These are phyloP conservation scores for Thinocorus orbignyianus DNA, from an alignment of 2,113 vertebrate species.

Conservation along the genomic window DNA sequence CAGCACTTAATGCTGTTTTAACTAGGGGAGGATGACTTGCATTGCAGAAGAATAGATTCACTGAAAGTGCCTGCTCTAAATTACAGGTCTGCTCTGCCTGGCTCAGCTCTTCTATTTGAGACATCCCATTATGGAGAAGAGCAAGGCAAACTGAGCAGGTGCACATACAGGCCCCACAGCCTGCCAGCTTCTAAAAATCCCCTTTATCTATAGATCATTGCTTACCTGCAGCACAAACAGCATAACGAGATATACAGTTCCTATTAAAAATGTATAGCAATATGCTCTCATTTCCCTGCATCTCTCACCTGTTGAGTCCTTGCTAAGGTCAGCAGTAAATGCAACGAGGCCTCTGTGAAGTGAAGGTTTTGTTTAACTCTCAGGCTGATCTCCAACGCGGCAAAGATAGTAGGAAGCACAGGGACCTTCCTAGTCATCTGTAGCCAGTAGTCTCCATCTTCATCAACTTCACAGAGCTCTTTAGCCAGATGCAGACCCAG, in stretches of 20 bases:
- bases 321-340: constrained; percentile 93
- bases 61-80: not conserved
- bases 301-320: constrained; percentile 88
- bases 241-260: not conserved
- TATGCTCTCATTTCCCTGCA: not conserved
- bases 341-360: constrained; percentile 91
- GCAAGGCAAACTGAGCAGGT: not conserved
- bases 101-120: not conserved
- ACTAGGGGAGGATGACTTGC: not conserved
- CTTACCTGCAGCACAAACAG: not conserved
- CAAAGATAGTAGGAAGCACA: constrained; percentile 87
- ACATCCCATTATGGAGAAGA: not conserved
- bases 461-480: constrained; percentile 91
- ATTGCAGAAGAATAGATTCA: not conserved
- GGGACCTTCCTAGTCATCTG: constrained; percentile 89
- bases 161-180: not conserved
- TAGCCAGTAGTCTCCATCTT: constrained; percentile 91
- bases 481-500: constrained; percentile 92
- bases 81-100: not conserved
- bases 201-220: not conserved
- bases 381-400: constrained; percentile 90
- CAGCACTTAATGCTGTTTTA: not conserved
- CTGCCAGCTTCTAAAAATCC: not conserved
- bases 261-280: not conserved
- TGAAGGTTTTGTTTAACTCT: constrained; percentile 92